Conservation (phyloP, 2,888 invertebrate genomes). For the Polia nebulosa region DNA sequence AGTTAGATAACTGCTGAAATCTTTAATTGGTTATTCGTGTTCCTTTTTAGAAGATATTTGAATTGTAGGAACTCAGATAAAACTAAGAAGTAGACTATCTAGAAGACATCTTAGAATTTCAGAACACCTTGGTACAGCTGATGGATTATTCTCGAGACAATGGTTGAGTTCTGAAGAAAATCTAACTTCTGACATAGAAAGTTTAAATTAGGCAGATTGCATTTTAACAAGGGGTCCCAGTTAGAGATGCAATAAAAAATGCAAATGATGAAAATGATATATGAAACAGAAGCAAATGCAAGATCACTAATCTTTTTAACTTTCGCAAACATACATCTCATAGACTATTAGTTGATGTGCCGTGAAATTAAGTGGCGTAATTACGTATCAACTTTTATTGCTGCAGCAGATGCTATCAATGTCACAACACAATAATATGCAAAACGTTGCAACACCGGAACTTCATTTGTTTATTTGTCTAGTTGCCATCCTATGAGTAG, state of each 20-base stretch:
- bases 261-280: no score
- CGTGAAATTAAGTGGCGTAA: constrained; percentile 66
- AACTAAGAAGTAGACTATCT: neutral
- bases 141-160: neutral
- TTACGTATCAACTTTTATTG: constrained; percentile 50
- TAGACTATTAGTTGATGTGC: constrained; percentile 56
- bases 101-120: neutral
- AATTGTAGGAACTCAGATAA: no score
- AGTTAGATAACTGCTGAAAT: neutral
- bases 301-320: constrained; percentile 41
- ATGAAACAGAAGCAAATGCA: constrained; percentile 9
- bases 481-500: constrained; percentile 58
- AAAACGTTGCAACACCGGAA: constrained; percentile 70
- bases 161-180: neutral
- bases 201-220: neutral
- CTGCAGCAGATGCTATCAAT: constrained; percentile 51
- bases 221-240: neutral
- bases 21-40: no score
- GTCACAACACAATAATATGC: constrained; percentile 59
- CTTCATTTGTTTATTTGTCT: constrained; percentile 64
- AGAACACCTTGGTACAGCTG: neutral
- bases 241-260: neutral
- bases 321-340: constrained; percentile 54
- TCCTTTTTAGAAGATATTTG: no score
- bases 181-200: neutral